Evolutionary conservation across 2,797 vertebrate species (phyloP).

Genomic region (Propithecus perrieri): DNA sequence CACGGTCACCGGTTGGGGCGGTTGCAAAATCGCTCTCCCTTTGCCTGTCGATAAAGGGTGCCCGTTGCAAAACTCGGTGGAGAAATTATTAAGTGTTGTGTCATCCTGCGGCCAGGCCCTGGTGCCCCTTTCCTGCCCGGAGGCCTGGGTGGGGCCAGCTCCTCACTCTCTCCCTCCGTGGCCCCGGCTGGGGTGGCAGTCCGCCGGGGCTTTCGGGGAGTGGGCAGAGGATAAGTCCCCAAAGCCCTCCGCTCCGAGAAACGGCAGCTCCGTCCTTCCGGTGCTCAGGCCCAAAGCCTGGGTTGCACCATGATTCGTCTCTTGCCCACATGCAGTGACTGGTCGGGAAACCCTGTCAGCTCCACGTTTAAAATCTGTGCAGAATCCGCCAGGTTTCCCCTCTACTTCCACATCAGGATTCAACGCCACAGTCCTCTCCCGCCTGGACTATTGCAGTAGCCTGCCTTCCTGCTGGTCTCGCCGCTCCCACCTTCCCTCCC

Average conservation of each 20-base stretch:
- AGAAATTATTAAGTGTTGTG: conserved; percentile 73
- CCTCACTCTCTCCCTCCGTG: background rate
- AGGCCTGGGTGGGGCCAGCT: conserved; percentile 25
- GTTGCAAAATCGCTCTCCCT: conserved; percentile 64
- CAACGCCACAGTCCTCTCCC: background rate
- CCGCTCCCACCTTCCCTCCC: too few relatives aligned
- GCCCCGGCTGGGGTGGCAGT: background rate
- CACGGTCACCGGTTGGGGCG: background rate
- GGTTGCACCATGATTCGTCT: background rate
- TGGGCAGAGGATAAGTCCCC: too few relatives aligned
- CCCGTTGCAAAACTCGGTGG: conserved; percentile 69
- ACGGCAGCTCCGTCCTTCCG: background rate
- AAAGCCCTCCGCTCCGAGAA: background rate
- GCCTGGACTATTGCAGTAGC: background rate
- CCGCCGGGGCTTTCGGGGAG: background rate
- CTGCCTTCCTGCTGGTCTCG: accelerated
- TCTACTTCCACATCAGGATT: background rate
- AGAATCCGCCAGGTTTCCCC: background rate
- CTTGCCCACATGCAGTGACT: background rate
- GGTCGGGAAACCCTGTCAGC: background rate
- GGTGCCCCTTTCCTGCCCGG: conserved; percentile 67
- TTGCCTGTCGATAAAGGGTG: conserved; percentile 62
- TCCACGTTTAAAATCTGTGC: background rate
- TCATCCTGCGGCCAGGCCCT: conserved; percentile 57
- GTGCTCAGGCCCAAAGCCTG: background rate